Base-by-base conservation (phyloP, 2,888 invertebrate genomes). In the Pachycephus smyrnensis region DNA sequence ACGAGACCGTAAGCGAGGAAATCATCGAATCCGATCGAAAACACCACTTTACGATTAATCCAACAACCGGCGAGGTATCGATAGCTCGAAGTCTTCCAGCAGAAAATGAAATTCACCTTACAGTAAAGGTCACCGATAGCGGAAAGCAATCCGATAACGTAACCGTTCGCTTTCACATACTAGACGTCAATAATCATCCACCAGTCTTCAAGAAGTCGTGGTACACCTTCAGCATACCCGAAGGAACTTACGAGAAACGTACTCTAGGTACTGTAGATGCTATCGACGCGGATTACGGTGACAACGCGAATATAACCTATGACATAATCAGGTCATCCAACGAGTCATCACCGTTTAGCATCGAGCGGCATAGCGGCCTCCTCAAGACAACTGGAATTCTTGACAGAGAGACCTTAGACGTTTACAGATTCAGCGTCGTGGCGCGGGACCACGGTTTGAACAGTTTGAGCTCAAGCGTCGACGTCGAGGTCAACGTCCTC, bases 101-200 rank as follows among this genome's bases (percentile, higher is more conserved):
- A 0, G 96, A 96, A 89, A 94, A 95, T 0, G 96, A 96, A 88
- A 95, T 97, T 82, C 92, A 94, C 78, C 90, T 98, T 4, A 96
- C 96, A 85, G 93, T 97, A 6, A 94, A 96, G 0, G 97, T 96
- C 1, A 92, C 93, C 30, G 98, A 98, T 89, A 94, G 94, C 0
- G 97, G 96, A 6, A 96, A 95, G 3, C 91, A 97, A 3, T 94
- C 93, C 83, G 96, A 97, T 84, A 93, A 93, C 76, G 93, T 96
- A 1, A 94, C 94, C 11, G 91, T 97, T 4, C 93, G 95, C 83
- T 93, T 97, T n/a, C 94, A 94, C 75, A 94, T 97, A 0, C 94
- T 94, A 86, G 97, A 97, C 87, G 94, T 97, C 0, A 97, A 97
- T 89, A 96, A 97, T 85, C 97, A 97, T 89, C 94, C 95, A 9